Base-by-base conservation (phyloP, 1,140 invertebrate genomes). In the Drosophila parvula region DNA sequence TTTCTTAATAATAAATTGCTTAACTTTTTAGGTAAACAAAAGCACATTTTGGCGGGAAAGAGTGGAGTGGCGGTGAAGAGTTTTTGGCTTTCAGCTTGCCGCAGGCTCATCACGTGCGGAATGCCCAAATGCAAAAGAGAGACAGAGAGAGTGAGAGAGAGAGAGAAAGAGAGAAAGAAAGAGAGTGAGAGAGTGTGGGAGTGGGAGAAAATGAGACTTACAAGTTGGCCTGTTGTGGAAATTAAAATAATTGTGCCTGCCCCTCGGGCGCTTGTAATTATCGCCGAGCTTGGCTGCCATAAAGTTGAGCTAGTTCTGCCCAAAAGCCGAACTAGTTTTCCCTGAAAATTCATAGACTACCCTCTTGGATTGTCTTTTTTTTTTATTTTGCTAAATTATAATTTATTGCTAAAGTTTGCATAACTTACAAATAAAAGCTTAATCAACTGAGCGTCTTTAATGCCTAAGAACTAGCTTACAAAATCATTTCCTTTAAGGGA, bases 1-100 rank as follows among this genome's bases (percentile, higher is more conserved):
- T 86, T 79, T 88, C 82, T 86, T 82, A 82, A 86, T 81, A 86
- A 88, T 73, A 86, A 86, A 86, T 86, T 86, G 82, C 82, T 69
- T 82, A 88, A 86, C 82, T 86, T 86, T 75, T 86, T 86, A 76
- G 79, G 79, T 88, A 88, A 88, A 88, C 83, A 86, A 86, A 86
- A 73, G 85, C 79, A 82, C 80, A 79, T 65, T 73, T 67, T 56
- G 44, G 47, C 32, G n/a, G 38, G 10, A 22, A 28, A 34, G 34
- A 40, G 14, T 22, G 14, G 53, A 40, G 53, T 40, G 36, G 18
- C 8, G 28, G 16, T 55, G 32, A 30, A 22, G 70, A 78, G 60
- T 81, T 60, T 63, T 55, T 68, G 48, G 69, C 69, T 79, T 67
- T 82, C 50, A 69, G 61, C 69, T 71, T 59, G 78, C 78, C 81